phyloP scores from a whole-genome alignment of 2,113 vertebrate species.

The Lepus timidus region DNA sequence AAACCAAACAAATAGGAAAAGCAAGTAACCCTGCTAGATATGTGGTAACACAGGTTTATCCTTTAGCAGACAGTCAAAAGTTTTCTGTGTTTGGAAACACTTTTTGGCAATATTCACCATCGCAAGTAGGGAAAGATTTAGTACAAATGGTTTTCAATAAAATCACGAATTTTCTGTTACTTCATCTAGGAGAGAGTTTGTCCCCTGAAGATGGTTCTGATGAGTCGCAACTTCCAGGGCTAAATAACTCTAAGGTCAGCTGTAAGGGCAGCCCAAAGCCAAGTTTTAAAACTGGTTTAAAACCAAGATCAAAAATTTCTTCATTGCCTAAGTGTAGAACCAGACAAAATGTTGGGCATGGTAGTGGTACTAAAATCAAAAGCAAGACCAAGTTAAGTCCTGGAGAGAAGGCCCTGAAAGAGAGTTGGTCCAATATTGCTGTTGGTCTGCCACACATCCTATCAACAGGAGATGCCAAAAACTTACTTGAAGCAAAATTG shows the following conservation, averaged over 20 bases:
- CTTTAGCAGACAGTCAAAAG: not conserved
- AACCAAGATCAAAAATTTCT: conserved; percentile 68
- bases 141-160: conserved; percentile 71
- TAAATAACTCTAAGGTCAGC: conserved; percentile 16
- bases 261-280: conserved; percentile 27
- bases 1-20: conserved; percentile 19
- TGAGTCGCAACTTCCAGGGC: not conserved
- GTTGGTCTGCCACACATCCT: not conserved
- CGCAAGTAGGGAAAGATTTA: conserved; percentile 67
- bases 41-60: not conserved
- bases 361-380: conserved; percentile 45
- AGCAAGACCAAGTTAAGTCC: conserved; percentile 56
- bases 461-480: conserved; percentile 50
- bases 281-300: conserved; percentile 66
- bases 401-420: conserved; percentile 29
- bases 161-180: conserved; percentile 66
- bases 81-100: conserved; percentile 29
- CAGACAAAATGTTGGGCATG: not conserved
- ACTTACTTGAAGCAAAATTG: conserved; percentile 46
- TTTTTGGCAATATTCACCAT: conserved; percentile 30
- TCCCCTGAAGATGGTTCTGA: not conserved
- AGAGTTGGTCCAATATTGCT: not conserved
- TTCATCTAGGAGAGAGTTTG: conserved; percentile 18
- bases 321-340: conserved; percentile 67
- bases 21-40: not conserved